phyloP scores from a whole-genome alignment of 2,797 vertebrate genomes.

The Chelmon rostratus region DNA sequence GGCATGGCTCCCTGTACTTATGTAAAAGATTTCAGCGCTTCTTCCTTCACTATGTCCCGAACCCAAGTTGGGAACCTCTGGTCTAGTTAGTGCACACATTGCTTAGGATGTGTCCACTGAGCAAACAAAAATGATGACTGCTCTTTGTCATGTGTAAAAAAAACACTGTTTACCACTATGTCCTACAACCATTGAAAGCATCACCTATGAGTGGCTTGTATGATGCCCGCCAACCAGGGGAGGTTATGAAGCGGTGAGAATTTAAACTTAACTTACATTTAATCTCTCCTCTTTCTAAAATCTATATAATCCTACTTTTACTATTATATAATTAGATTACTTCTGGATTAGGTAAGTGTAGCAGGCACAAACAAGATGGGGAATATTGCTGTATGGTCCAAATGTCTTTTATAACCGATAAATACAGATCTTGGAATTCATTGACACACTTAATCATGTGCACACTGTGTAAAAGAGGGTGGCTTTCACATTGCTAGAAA shows the following conservation, averaged over 20 bases:
- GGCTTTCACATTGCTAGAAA: not conserved
- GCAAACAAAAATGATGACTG: not conserved
- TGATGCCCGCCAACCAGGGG: not conserved
- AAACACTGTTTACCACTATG: not conserved
- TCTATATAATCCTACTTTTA: not conserved
- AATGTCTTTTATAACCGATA: not conserved
- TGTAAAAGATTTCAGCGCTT: too few relatives aligned
- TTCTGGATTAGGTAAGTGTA: not conserved
- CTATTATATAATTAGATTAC: too few relatives aligned
- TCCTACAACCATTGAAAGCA: not conserved
- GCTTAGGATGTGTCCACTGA: not conserved
- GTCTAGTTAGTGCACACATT: not conserved
- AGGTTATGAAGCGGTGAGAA: not conserved
- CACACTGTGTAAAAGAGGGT: not conserved
- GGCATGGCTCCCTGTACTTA: too few relatives aligned
- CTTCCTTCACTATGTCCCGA: too few relatives aligned
- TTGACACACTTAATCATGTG: not conserved
- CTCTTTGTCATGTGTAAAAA: not conserved
- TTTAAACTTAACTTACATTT: not conserved
- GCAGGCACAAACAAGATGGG: not conserved
- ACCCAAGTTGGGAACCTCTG: too few relatives aligned
- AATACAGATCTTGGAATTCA: not conserved
- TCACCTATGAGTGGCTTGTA: not conserved
- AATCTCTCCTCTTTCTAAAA: not conserved
- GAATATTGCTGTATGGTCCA: not conserved